Evolutionary conservation across 2,797 vertebrate genomes (phyloP).

Genomic region (Peromyscus eremicus): DNA sequence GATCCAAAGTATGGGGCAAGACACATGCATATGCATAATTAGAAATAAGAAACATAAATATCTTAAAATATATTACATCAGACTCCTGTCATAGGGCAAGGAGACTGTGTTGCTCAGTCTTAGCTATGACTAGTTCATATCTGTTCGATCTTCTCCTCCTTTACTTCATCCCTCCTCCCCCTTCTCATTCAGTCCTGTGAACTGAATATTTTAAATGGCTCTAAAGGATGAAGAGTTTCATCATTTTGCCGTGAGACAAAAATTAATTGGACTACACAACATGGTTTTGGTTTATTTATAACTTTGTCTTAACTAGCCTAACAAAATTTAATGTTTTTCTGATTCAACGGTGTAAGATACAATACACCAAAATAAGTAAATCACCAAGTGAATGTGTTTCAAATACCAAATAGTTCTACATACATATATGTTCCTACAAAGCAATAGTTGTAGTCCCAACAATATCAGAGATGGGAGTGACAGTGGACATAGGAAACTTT

Average conservation of each 20-base stretch:
- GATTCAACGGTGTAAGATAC: constrained; percentile 31
- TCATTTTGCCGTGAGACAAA: background rate
- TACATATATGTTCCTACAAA: background rate
- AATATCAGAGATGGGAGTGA: background rate
- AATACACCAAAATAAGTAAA: constrained; percentile 12
- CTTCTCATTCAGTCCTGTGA: background rate
- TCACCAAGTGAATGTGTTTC: background rate
- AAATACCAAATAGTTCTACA: background rate
- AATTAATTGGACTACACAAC: background rate
- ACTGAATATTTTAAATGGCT: background rate
- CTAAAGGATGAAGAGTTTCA: background rate
- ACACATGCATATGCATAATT: background rate
- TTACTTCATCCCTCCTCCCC: background rate
- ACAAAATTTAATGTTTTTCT: constrained; percentile 23
- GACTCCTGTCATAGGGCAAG: no score
- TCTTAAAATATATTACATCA: background rate
- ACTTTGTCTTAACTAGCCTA: background rate
- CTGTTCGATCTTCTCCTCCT: background rate
- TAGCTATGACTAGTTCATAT: background rate
- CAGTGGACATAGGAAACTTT: background rate
- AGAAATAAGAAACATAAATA: background rate
- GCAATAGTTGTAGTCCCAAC: background rate
- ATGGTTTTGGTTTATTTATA: constrained; percentile 35
- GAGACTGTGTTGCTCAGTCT: background rate
- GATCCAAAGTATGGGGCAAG: background rate